A percentile compares a stretch with the other conserved stretches of the same genome.
Evolutionary conservation across 2,797 vertebrate genomes (phyloP).

Genomic region (Gallinago solitaria): DNA sequence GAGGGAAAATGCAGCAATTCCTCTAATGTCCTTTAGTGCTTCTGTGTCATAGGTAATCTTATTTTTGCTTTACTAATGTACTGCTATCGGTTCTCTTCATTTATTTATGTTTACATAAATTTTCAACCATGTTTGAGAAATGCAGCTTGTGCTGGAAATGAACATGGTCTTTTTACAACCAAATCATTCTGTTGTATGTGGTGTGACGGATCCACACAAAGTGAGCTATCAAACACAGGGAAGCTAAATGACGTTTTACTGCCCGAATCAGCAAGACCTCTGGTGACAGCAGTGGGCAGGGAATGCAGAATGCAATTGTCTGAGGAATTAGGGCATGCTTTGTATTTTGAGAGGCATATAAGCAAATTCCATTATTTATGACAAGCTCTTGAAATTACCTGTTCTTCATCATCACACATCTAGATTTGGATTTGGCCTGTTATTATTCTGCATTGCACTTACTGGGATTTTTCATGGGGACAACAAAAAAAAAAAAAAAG

Average conservation of each 20-base stretch:
- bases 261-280: background rate
- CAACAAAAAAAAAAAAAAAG: accelerated
- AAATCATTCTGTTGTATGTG: background rate
- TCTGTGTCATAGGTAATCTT: constrained; percentile 25
- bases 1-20: constrained; percentile 23
- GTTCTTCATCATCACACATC: background rate
- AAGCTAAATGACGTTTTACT: background rate
- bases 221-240: background rate
- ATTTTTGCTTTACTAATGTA: constrained; percentile 48
- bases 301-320: background rate
- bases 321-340: background rate
- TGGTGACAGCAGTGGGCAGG: background rate
- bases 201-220: background rate
- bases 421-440: background rate
- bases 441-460: background rate
- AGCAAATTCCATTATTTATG: background rate
- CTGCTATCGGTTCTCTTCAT: constrained; percentile 18
- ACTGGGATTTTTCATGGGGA: background rate
- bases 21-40: constrained; percentile 35
- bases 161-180: background rate
- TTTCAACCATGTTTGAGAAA: constrained; percentile 19
- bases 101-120: constrained; percentile 49
- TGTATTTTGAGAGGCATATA: background rate
- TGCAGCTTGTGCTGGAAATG: background rate
- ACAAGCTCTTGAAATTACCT: background rate